Percentiles rank a stretch among this genome's conserved stretches.
Conservation (phyloP, 2,888 invertebrate species). For the Palloptera scutellata region DNA sequence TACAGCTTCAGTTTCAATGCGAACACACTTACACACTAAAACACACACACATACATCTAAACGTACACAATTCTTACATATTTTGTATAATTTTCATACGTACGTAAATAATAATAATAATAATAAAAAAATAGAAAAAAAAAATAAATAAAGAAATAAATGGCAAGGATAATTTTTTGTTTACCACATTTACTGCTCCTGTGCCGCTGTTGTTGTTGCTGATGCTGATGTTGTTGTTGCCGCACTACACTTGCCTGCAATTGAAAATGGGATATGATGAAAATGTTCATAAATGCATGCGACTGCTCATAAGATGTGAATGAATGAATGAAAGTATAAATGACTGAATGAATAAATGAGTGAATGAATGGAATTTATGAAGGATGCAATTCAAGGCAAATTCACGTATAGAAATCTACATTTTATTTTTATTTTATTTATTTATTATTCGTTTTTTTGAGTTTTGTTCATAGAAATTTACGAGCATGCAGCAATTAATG, state of each 20-base stretch:
- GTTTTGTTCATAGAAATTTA: not conserved
- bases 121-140: too few species aligned
- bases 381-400: constrained; percentile 2
- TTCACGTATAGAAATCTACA: not conserved
- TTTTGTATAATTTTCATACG: too few species aligned
- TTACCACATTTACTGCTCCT: not conserved
- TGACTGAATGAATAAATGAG: not conserved
- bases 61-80: too few species aligned
- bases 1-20: too few species aligned
- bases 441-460: too few species aligned
- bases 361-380: constrained; percentile 4
- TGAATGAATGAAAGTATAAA: not conserved
- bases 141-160: too few species aligned
- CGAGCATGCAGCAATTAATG: constrained; percentile 2
- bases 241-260: not conserved
- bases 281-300: not conserved
- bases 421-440: too few species aligned
- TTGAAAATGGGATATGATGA: not conserved
- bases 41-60: too few species aligned
- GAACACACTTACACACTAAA: too few species aligned
- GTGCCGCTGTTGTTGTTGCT: not conserved
- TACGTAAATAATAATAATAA: too few species aligned
- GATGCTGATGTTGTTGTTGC: too few species aligned
- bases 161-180: not conserved
- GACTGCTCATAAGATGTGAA: not conserved